Evolutionary conservation across 2,888 invertebrate genomes (phyloP), one percentile per base, ranked within the genome.

Genomic region (Prosopocoilus inquinatus): DNA sequence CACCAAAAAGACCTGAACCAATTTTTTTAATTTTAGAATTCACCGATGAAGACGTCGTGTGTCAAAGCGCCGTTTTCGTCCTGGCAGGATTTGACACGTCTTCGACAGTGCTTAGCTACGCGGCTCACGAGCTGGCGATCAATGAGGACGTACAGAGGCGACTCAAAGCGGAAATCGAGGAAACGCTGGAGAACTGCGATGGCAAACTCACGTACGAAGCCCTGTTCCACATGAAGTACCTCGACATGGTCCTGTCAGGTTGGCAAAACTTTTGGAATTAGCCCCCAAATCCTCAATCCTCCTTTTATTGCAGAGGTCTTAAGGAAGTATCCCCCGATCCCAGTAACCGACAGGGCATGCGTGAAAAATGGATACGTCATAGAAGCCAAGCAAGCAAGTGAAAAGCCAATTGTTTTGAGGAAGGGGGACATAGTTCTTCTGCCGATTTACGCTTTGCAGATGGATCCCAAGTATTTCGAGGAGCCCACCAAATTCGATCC

Each of bases 241-340:
- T 86, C 75, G 85, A 85, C 53, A 83, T 83, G 83, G 82, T 85
- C 0, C 68, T 84, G 0, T 81, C 82, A 64, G 20, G 20, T 28
- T 28, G 5, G 20, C 20, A 1, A 28, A 28, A 28, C 5, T 4
- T 7, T 1, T 7, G 20, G 20, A 28, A 28, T 28, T 28, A 28
- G 7, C 20, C 20, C 20, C 20, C 20, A 28, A 28, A 28, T 28
- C n/a, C n/a, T n/a, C n/a, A n/a, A 28, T 1, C 5, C 20, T 5
- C 20, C 2, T 28, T 28, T 4, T 5, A 5, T 28, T 28, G 20
- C 20, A 28, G 70, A 70, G 60, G 60, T 63, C 5, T 57, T 70
- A n/a, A 59, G 70, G 15, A 65, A 68, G 53, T 70, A 70, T 69
- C 69, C 72, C 8, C 55, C 64, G 4, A 61, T 49, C 16, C 15